Base-by-base conservation (phyloP, 2,888 invertebrate genomes). In the Andrena flavipes region DNA sequence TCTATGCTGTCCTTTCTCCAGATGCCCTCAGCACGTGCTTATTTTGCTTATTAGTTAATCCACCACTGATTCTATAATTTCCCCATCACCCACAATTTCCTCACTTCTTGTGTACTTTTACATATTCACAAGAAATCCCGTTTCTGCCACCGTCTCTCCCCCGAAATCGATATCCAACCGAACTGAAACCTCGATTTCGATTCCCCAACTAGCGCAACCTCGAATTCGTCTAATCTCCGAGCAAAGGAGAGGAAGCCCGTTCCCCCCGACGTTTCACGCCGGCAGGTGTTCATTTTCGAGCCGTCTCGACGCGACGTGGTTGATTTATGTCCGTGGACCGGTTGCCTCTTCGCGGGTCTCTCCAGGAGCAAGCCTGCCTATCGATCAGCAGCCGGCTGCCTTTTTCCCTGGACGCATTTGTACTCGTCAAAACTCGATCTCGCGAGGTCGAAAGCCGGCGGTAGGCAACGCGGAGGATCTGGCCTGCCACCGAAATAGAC, bases 401-500 rank as follows among this genome's bases (percentile, higher is more conserved):
- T 62, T 62, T n/a, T 54, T 26, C 42, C 30, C 23, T 3, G 68
- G 49, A 10, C 26, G 59, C 42, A 69, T 72, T 80, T 72, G 70
- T 82, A 69, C 51, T 54, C 60, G 68, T 81, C 64, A 69, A 76
- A 82, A 76, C 42, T 72, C 68, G 76, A 75, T 69, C 49, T 62
- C 35, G 68, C 51, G 59, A 33, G 65, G 70, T 62, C 63, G 26
- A 49, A 20, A 42, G 30, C 49, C 62, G 56, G 29, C 35, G 16
- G 62, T n/a, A 23, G 64, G n/a, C 30, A 13, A 51, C 59, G 62
- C 6, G 35, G 65, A 67, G 56, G 56, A 64, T 82, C 76, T 29
- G 70, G 35, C 64, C 64, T 26, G 64, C 29, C 63, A 68, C 72
- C 63, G 56, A 84, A 83, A 84, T 84, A 82, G 82, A 82, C 63